phyloP scores from a whole-genome alignment of 2,797 vertebrate genomes.

The Liparis tanakae region DNA sequence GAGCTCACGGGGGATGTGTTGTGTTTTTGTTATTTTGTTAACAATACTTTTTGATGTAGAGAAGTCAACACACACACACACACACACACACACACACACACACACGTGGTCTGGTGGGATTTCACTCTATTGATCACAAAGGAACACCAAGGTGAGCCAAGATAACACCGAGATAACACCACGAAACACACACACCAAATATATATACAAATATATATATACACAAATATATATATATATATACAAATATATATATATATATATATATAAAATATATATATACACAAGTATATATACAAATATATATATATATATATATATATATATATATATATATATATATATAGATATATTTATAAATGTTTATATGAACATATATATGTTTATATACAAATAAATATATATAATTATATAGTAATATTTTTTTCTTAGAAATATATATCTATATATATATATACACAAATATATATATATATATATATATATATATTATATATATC shows the following conservation, averaged over 20 bases:
- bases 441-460: background rate
- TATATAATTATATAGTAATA: too few relatives aligned
- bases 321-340: background rate
- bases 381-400: too few relatives aligned
- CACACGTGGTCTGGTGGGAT: constrained; percentile 42
- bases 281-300: too few relatives aligned
- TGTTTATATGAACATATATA: too few relatives aligned
- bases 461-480: too few relatives aligned
- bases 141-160: constrained; percentile 52
- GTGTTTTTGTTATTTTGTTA: too few relatives aligned
- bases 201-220: background rate
- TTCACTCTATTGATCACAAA: constrained; percentile 69
- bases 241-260: background rate
- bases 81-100: too few relatives aligned
- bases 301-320: background rate
- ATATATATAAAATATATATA: background rate
- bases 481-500: too few relatives aligned
- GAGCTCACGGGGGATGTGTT: constrained; percentile 22
- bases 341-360: too few relatives aligned
- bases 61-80: constrained; percentile 10
- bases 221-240: too few relatives aligned
- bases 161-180: constrained; percentile 66
- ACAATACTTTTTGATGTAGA: too few relatives aligned
- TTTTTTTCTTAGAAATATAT: too few relatives aligned
- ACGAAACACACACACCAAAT: constrained; percentile 15